These are phyloP conservation scores for Albula glossodonta DNA, from an alignment of 2,113 vertebrate species.

Conservation along the genomic window DNA sequence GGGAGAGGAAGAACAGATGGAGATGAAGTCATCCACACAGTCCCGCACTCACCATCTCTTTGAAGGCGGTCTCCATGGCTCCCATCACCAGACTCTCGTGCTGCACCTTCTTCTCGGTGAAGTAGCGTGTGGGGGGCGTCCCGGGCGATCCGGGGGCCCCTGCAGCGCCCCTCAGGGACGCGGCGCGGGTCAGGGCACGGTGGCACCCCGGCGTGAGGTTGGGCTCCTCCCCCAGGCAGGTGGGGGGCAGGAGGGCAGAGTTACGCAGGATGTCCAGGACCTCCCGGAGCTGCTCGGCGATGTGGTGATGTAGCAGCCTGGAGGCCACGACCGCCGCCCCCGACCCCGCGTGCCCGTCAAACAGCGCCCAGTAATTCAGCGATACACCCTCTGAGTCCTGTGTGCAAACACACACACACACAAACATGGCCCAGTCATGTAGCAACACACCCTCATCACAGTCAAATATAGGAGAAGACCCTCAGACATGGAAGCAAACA, in stretches of 20 bases:
- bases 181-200: conserved; percentile 83
- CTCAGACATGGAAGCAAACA: background rate
- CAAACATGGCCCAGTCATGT: too few relatives aligned
- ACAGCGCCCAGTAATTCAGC: conserved; percentile 93
- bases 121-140: conserved; percentile 85
- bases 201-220: conserved; percentile 66
- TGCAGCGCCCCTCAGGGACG: conserved; percentile 82
- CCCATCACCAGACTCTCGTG: conserved; percentile 93
- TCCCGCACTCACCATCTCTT: conserved; percentile 82
- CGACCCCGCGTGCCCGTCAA: conserved; percentile 92
- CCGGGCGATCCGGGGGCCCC: conserved; percentile 87
- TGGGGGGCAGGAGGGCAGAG: conserved; percentile 74
- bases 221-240: conserved; percentile 87
- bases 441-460: background rate
- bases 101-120: conserved; percentile 92
- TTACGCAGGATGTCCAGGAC: conserved; percentile 86
- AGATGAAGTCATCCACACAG: too few relatives aligned
- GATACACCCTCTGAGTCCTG: conserved; percentile 80
- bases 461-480: background rate
- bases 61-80: conserved; percentile 95
- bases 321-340: conserved; percentile 89
- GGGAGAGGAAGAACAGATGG: too few relatives aligned
- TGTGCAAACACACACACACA: background rate
- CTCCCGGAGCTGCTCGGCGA: conserved; percentile 88
- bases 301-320: conserved; percentile 85